Conservation (phyloP, 2,888 invertebrate genomes). For the Cryptocephalus primarius region DNA sequence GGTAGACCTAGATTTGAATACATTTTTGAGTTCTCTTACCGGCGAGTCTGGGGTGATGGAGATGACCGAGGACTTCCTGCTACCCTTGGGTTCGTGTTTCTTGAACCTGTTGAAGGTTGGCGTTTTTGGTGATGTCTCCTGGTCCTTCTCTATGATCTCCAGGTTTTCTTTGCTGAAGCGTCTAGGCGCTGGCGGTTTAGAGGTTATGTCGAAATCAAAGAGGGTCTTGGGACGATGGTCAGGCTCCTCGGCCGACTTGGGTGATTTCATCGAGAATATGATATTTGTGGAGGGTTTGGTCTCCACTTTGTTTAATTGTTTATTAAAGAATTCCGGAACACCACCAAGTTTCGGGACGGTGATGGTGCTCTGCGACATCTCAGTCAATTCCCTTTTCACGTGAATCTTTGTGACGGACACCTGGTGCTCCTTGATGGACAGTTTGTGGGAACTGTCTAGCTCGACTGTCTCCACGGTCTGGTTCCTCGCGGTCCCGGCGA, state of each 20-base stretch:
- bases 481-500: constrained; percentile 5
- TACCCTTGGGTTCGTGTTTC: constrained; percentile 19
- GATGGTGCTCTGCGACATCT: constrained; percentile 29
- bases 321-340: constrained; percentile 58
- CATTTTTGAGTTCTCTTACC: constrained; percentile 28
- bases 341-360: constrained; percentile 6
- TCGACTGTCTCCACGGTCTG: constrained; percentile 11
- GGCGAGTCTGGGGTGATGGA: constrained; percentile 22
- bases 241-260: constrained; percentile 22
- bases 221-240: constrained; percentile 19
- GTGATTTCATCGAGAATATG: constrained; percentile 50
- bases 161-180: constrained; percentile 27
- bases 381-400: constrained; percentile 42
- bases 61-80: constrained; percentile 22
- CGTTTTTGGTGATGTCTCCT: constrained; percentile 11
- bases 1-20: constrained; percentile 38
- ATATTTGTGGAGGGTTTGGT: constrained; percentile 50
- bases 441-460: constrained; percentile 18
- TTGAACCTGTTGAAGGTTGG: constrained; percentile 18
- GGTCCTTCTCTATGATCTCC: constrained; percentile 35
- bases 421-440: constrained; percentile 30
- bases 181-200: constrained; percentile 15
- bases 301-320: constrained; percentile 61
- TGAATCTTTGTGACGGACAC: constrained; percentile 47
- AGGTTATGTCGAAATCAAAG: constrained; percentile 16